These are phyloP conservation scores for Eucidaris tribuloides DNA, from an alignment of 35 echinoderm and acorn worm genomes.

Conservation along the genomic window DNA sequence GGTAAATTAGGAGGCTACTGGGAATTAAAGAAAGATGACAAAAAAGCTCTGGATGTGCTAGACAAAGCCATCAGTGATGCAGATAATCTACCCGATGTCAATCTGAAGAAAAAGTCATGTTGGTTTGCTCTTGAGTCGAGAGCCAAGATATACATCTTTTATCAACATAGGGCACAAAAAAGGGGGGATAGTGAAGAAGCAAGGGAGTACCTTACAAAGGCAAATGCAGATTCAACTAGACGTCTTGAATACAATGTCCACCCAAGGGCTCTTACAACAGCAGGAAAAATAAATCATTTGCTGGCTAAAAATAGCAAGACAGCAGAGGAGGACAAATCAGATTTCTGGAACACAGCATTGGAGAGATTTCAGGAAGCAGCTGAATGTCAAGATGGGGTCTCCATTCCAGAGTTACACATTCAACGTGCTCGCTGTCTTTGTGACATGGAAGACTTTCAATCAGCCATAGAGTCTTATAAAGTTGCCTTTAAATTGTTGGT, in stretches of 20 bases:
- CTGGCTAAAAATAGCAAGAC: neutral
- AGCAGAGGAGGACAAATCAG: no score
- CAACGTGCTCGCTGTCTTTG: neutral
- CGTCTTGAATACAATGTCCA: neutral
- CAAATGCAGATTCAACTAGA: neutral
- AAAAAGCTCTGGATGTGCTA: neutral
- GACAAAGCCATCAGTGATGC: neutral
- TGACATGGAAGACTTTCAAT: neutral
- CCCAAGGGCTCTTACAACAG: neutral
- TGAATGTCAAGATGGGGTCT: neutral
- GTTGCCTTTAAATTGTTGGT: neutral
- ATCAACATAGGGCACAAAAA: neutral
- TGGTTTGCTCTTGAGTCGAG: neutral
- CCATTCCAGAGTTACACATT: neutral
- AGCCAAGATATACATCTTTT: neutral
- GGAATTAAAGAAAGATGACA: neutral
- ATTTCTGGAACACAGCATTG: neutral
- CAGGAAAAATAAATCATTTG: neutral
- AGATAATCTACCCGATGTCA: neutral
- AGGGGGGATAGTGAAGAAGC: neutral
- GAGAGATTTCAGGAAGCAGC: conserved; percentile 8
- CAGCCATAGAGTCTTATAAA: conserved; percentile 3
- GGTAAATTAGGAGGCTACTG: neutral
- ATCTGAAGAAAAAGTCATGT: neutral
- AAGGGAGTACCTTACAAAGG: no score